These are phyloP conservation scores for Erythrocercus mccallii DNA, from an alignment of 2,113 vertebrate species.

Conservation along the genomic window DNA sequence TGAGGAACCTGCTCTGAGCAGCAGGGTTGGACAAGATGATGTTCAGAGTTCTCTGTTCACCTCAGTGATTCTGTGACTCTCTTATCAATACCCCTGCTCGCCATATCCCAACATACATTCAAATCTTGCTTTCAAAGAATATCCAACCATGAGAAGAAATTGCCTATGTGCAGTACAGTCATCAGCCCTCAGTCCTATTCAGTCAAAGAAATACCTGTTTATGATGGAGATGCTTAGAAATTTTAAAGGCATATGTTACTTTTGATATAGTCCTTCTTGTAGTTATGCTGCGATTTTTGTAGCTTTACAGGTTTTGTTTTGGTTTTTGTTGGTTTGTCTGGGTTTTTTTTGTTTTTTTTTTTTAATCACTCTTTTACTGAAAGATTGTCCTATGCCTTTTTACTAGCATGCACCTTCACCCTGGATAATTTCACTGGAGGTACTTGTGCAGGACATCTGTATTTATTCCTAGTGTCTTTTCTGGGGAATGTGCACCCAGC, in stretches of 20 bases:
- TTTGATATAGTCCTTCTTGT: not conserved
- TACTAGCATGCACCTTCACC: not conserved
- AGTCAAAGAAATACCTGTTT: not conserved
- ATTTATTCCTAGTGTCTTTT: not conserved
- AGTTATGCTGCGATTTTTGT: not conserved
- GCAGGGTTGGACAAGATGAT: not conserved
- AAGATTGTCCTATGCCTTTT: not conserved
- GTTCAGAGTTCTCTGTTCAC: not conserved
- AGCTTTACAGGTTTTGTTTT: not conserved
- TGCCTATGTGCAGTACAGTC: not conserved
- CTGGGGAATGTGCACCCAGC: not conserved
- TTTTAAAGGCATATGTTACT: not conserved
- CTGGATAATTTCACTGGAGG: not conserved
- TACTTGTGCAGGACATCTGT: not conserved
- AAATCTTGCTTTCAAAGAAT: not conserved
- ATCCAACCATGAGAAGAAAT: not conserved
- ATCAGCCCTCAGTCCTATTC: not conserved
- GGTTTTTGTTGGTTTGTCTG: not conserved
- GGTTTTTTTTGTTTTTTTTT: no score
- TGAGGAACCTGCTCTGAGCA: not conserved
- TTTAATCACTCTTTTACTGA: not conserved
- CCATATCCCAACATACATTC: not conserved
- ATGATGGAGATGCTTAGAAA: not conserved
- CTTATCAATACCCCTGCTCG: not conserved
- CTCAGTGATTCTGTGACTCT: not conserved